Evolutionary conservation across 2,113 vertebrate species (phyloP).

Genomic region (Sciurus niger): DNA sequence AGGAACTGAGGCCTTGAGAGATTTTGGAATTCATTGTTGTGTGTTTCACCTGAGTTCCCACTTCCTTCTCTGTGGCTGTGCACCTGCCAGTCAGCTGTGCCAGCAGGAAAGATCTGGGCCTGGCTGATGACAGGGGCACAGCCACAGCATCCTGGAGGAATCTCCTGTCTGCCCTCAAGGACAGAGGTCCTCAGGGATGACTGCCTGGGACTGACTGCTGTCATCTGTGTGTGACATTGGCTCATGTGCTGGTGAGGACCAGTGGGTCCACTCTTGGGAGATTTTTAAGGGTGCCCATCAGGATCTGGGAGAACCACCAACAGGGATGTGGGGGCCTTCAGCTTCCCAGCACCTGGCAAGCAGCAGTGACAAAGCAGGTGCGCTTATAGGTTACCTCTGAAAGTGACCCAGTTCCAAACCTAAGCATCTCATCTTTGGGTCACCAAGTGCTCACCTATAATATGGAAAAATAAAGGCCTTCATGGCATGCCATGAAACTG

Average conservation of each 20-base stretch:
- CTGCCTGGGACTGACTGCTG: neutral
- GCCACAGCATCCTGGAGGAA: neutral
- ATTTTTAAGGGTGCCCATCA: too few relatives aligned
- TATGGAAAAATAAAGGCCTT: rapidly evolving
- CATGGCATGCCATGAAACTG: rapidly evolving
- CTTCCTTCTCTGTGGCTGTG: rapidly evolving
- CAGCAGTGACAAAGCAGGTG: too few relatives aligned
- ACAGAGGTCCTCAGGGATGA: neutral
- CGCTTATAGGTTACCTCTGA: too few relatives aligned
- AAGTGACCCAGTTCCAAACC: neutral
- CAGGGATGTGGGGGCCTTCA: rapidly evolving
- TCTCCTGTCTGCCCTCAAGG: neutral
- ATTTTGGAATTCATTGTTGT: neutral
- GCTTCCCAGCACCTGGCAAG: neutral
- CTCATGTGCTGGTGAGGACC: too few relatives aligned
- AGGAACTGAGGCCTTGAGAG: neutral
- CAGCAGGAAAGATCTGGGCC: neutral
- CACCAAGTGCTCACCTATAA: neutral
- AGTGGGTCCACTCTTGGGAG: neutral
- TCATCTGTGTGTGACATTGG: neutral
- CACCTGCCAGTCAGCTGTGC: neutral
- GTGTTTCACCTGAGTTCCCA: neutral
- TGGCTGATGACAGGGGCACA: neutral
- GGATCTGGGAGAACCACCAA: too few relatives aligned
- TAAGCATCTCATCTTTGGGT: neutral